These are phyloP conservation scores for Centroberyx gerrardi DNA, from an alignment of 2,797 vertebrate genomes.

Conservation along the genomic window DNA sequence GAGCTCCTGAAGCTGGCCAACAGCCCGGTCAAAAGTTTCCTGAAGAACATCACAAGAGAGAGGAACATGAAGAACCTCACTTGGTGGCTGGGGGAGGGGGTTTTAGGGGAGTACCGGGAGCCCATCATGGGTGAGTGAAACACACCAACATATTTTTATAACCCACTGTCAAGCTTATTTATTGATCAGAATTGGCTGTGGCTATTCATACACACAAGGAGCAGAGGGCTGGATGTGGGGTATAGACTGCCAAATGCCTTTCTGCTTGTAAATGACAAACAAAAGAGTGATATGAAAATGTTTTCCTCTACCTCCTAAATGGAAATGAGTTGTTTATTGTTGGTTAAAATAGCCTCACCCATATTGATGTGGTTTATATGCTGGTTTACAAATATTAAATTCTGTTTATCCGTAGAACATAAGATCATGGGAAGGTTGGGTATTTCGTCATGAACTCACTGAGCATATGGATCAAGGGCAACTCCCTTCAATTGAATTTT, in stretches of 20 bases:
- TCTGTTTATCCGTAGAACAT: too few species aligned
- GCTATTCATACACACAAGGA: background rate
- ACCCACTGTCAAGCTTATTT: background rate
- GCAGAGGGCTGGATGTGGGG: background rate
- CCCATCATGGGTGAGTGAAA: conserved; percentile 70
- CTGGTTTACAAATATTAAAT: too few species aligned
- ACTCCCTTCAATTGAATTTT: too few species aligned
- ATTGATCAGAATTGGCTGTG: background rate
- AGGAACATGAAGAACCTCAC: conserved; percentile 38
- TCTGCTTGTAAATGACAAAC: background rate
- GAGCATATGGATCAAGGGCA: too few species aligned
- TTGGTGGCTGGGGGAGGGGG: conserved; percentile 79
- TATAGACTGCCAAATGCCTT: background rate
- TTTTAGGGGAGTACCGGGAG: conserved; percentile 18
- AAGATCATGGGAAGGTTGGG: too few species aligned
- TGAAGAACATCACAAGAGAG: conserved; percentile 53
- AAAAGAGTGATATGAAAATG: background rate
- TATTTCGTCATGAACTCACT: too few species aligned
- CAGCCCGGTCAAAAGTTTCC: conserved; percentile 47
- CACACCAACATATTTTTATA: background rate
- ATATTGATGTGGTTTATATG: too few species aligned
- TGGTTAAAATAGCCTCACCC: too few species aligned
- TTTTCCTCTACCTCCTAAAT: too few species aligned
- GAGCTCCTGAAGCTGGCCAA: conserved; percentile 72
- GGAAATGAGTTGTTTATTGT: too few species aligned